A percentile compares a stretch with the other conserved stretches of the same genome.
phyloP scores from a whole-genome alignment of 1,140 invertebrate genomes.

The Pomacea maculata region DNA sequence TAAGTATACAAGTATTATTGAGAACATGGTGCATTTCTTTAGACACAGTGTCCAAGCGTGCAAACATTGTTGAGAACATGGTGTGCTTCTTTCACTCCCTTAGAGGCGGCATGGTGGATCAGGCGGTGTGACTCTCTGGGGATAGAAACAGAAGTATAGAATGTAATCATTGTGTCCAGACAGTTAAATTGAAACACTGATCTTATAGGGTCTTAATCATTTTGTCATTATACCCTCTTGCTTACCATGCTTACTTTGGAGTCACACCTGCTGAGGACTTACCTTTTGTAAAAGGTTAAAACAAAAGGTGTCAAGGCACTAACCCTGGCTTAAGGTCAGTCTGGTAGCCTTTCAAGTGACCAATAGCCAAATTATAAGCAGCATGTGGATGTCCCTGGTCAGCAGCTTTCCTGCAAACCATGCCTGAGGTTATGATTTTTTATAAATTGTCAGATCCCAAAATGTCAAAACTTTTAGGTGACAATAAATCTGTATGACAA shows the following conservation, averaged over 20 bases:
- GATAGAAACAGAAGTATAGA: slow-evolving; percentile 21
- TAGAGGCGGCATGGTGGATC: slow-evolving; percentile 62
- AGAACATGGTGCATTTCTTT: not conserved
- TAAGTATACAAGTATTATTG: too few relatives aligned
- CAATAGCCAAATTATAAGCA: slow-evolving; percentile 70
- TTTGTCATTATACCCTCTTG: not conserved
- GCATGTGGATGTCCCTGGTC: slow-evolving; percentile 71
- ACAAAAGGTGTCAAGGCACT: slow-evolving; percentile 13
- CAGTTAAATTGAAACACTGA: slow-evolving; percentile 9
- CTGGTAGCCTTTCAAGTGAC: slow-evolving; percentile 69
- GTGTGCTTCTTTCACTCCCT: slow-evolving; percentile 63
- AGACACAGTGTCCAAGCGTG: slow-evolving; percentile 53
- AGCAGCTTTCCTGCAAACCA: slow-evolving; percentile 65
- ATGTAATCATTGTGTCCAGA: not conserved
- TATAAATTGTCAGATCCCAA: too few relatives aligned
- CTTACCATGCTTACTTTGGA: not conserved
- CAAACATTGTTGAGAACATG: slow-evolving; percentile 61
- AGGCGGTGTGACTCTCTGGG: slow-evolving; percentile 61
- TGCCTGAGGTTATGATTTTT: too few relatives aligned
- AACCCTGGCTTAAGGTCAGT: slow-evolving; percentile 64
- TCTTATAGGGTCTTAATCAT: not conserved
- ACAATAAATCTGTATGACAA: too few relatives aligned
- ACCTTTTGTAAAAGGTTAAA: not conserved
- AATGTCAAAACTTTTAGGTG: too few relatives aligned
- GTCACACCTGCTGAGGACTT: not conserved